phyloP scores from a whole-genome alignment of 1,140 invertebrate species.

The Bombus huntii region DNA sequence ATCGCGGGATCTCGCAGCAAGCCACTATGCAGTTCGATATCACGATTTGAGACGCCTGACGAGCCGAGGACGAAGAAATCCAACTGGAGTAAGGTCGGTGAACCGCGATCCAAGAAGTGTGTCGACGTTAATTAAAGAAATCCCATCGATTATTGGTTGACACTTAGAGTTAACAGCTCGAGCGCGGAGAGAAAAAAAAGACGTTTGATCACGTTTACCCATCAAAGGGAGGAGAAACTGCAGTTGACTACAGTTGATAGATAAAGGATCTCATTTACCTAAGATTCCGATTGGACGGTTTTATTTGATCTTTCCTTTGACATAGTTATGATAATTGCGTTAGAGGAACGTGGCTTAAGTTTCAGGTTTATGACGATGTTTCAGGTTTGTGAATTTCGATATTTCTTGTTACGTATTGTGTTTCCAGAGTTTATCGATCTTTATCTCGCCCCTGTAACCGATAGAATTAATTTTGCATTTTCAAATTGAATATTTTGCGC shows the following conservation, averaged over 20 bases:
- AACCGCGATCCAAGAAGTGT: constrained; percentile 56
- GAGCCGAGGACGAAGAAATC: constrained; percentile 21
- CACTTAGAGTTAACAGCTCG: not conserved
- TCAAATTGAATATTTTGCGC: no score
- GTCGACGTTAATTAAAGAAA: constrained; percentile 59
- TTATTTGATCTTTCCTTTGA: not conserved
- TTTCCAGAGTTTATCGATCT: no score
- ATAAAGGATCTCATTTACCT: not conserved
- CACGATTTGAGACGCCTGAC: not conserved
- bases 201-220: not conserved
- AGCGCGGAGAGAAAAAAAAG: not conserved
- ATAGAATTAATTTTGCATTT: no score
- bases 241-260: no score
- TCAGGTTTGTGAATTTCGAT: no score
- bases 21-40: not conserved
- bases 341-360: not conserved
- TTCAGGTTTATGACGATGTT: not conserved
- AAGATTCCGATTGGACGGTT: no score
- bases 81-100: constrained; percentile 47
- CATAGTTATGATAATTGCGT: not conserved
- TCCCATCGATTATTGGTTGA: constrained; percentile 52
- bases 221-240: not conserved
- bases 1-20: not conserved
- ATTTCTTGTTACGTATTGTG: no score
- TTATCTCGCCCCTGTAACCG: no score